A percentile compares a stretch with the other conserved stretches of the same genome.
phyloP scores from a whole-genome alignment of 2,797 vertebrate species.

The Morus bassanus region DNA sequence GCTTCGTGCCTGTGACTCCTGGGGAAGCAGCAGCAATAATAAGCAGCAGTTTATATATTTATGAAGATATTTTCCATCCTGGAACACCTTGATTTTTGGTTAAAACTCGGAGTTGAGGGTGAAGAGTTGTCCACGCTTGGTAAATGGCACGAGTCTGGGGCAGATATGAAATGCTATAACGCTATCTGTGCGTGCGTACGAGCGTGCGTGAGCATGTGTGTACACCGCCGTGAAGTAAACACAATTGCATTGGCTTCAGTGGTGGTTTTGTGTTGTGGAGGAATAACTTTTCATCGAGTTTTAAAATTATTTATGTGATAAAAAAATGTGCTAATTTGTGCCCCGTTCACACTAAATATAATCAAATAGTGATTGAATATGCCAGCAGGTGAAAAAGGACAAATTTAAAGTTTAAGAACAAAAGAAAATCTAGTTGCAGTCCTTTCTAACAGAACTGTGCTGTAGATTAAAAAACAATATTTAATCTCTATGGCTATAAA shows the following conservation, averaged over 20 bases:
- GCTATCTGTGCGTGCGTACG: rapidly evolving
- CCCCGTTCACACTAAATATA: neutral
- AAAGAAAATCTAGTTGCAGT: neutral
- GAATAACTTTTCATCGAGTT: neutral
- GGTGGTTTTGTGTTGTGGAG: neutral
- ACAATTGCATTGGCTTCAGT: rapidly evolving
- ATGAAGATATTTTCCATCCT: neutral
- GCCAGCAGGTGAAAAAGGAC: neutral
- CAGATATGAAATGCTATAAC: neutral
- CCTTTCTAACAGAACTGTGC: neutral
- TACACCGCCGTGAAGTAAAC: neutral
- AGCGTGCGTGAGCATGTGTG: rapidly evolving
- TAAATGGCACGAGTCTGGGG: rapidly evolving
- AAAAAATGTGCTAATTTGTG: rapidly evolving
- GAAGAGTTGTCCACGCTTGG: neutral
- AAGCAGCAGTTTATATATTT: rapidly evolving
- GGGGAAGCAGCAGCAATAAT: neutral
- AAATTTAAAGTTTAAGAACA: neutral
- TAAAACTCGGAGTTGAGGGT: neutral
- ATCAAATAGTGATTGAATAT: neutral
- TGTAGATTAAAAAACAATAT: neutral
- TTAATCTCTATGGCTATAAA: neutral
- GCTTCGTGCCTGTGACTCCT: neutral
- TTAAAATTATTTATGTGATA: neutral
- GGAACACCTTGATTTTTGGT: neutral